Evolutionary conservation across 23 tunicate species (phyloP).

Genomic region (Halocynthia roretzi): DNA sequence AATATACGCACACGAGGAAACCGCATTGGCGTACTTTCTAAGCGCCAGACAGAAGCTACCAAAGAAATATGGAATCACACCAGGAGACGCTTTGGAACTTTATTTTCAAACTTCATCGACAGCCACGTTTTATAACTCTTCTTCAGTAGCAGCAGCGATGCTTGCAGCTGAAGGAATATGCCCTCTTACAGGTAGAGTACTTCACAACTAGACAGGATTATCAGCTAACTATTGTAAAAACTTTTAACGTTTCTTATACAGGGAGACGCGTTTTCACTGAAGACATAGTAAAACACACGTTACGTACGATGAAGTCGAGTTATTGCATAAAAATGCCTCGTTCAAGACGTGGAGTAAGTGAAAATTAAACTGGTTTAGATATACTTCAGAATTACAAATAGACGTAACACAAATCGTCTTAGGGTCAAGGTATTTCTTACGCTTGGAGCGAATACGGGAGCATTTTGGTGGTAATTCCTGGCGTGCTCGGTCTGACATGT

Average conservation of each 20-base stretch:
- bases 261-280: conserved; percentile 3
- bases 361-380: too few species aligned
- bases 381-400: too few species aligned
- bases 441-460: conserved; percentile 56
- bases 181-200: conserved; percentile 53
- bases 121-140: conserved; percentile 58
- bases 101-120: conserved; percentile 57
- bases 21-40: conserved; percentile 56
- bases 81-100: conserved; percentile 44
- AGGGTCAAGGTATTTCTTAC: conserved; percentile 22
- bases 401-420: too few species aligned
- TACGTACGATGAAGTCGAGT: too few species aligned
- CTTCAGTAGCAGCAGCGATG: conserved; percentile 60
- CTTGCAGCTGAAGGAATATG: conserved; percentile 61
- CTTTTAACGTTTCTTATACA: neutral
- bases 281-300: neutral
- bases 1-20: conserved; percentile 69
- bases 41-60: conserved; percentile 69
- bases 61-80: conserved; percentile 17
- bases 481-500: conserved; percentile 34
- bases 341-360: too few species aligned
- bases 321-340: too few species aligned
- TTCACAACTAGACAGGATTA: neutral
- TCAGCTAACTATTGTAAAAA: neutral
- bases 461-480: conserved; percentile 50